Percentiles rank a stretch among this genome's conserved stretches.
Evolutionary conservation across 2,888 invertebrate species (phyloP).

Genomic region (Gortyna flavago): DNA sequence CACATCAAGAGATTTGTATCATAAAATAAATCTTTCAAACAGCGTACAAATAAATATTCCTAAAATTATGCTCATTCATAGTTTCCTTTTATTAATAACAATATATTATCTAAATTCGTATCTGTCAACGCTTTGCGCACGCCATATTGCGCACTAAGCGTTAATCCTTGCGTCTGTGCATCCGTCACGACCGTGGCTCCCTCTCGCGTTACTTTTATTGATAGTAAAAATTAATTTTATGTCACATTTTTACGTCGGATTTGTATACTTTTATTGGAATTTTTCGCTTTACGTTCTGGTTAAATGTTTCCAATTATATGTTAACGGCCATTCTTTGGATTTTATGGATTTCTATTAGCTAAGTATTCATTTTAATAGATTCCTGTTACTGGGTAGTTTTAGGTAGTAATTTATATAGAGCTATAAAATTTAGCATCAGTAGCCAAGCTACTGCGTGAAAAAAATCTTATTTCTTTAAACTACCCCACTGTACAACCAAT

Average conservation of each 20-base stretch:
- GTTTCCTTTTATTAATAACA: conserved; percentile 48
- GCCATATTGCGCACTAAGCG: conserved; percentile 68
- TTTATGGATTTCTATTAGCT: conserved; percentile 21
- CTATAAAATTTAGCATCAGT: conserved; percentile 9
- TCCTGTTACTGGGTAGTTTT: conserved; percentile 15
- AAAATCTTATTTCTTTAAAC: not conserved
- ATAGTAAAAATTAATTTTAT: conserved; percentile 65
- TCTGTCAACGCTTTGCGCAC: conserved; percentile 71
- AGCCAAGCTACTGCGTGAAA: not conserved
- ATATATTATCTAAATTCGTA: conserved; percentile 68
- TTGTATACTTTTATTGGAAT: conserved; percentile 33
- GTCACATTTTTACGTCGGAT: conserved; percentile 43
- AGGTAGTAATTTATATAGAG: conserved; percentile 10
- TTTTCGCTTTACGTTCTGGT: conserved; percentile 39
- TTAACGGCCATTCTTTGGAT: conserved; percentile 23
- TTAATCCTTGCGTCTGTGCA: conserved; percentile 75
- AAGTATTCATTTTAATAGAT: conserved; percentile 20
- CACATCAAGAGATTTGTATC: conserved; percentile 50
- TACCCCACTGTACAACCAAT: not conserved
- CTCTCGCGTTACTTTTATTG: conserved; percentile 67
- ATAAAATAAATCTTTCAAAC: conserved; percentile 31
- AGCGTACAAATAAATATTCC: conserved; percentile 24
- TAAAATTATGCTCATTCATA: conserved; percentile 22
- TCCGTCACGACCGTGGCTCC: conserved; percentile 75
- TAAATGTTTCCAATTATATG: conserved; percentile 49